phyloP scores from a whole-genome alignment of 2,797 vertebrate species.

The Eupleurogrammus muticus region DNA sequence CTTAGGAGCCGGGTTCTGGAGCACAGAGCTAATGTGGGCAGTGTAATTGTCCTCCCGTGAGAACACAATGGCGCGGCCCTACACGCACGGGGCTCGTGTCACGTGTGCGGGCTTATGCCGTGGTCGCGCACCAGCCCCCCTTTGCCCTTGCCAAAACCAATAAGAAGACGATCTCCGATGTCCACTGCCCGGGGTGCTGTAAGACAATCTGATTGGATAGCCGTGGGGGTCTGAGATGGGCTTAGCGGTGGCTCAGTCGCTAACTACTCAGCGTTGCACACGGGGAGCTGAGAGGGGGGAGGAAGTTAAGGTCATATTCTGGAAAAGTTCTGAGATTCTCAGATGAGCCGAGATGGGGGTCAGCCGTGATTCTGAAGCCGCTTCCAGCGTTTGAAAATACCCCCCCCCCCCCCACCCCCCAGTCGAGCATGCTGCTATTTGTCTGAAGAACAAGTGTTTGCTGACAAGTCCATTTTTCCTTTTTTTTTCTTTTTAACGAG shows the following conservation, averaged over 20 bases:
- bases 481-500: constrained; percentile 37
- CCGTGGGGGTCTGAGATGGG: constrained; percentile 74
- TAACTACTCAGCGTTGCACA: constrained; percentile 54
- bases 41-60: constrained; percentile 21
- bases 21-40: constrained; percentile 7
- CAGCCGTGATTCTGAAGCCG: constrained; percentile 28
- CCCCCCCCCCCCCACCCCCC: not conserved
- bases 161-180: constrained; percentile 72
- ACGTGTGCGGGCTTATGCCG: constrained; percentile 61
- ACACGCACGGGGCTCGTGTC: constrained; percentile 31
- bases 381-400: constrained; percentile 48
- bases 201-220: constrained; percentile 81
- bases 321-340: constrained; percentile 56
- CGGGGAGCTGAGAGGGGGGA: constrained; percentile 34
- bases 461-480: constrained; percentile 73
- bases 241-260: constrained; percentile 65
- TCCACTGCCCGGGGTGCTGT: constrained; percentile 74
- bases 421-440: constrained; percentile 66
- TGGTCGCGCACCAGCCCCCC: constrained; percentile 61
- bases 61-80: constrained; percentile 29
- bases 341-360: constrained; percentile 35
- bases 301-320: constrained; percentile 72
- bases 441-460: constrained; percentile 71
- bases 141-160: constrained; percentile 67
- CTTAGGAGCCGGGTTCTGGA: constrained; percentile 4